phyloP scores from a whole-genome alignment of 2,888 invertebrate species.

The Temnothorax ravouxi region DNA sequence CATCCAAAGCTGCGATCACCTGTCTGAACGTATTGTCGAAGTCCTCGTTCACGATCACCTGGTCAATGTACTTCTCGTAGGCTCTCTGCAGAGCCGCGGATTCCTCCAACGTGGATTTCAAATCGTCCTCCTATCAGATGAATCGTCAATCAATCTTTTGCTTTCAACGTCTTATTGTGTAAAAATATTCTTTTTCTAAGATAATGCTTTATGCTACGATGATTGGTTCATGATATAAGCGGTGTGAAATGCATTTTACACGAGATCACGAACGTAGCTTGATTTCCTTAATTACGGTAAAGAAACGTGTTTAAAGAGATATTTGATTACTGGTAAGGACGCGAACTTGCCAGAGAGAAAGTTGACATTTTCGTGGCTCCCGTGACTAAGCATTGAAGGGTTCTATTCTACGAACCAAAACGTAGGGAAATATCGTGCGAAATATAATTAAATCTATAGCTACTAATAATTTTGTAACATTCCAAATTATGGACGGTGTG shows the following conservation, averaged over 20 bases:
- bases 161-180: not conserved
- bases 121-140: conserved; percentile 94
- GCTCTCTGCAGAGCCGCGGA: conserved; percentile 96
- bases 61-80: conserved; percentile 97
- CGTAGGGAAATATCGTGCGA: not conserved
- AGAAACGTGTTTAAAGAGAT: not conserved
- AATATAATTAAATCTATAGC: not conserved
- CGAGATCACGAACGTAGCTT: not conserved
- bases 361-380: not conserved
- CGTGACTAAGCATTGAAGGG: not conserved
- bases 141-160: not conserved
- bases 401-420: conserved; percentile 4
- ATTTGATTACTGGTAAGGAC: not conserved
- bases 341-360: conserved; percentile 1
- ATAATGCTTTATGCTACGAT: not conserved
- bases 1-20: conserved; percentile 95
- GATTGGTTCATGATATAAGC: not conserved
- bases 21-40: conserved; percentile 96
- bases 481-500: not conserved
- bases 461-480: not conserved
- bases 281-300: not conserved
- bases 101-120: conserved; percentile 95
- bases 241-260: not conserved
- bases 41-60: conserved; percentile 96
- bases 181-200: not conserved